Percentiles rank a stretch among this genome's conserved stretches.
phyloP scores from a whole-genome alignment of 2,888 invertebrate genomes.

The Galerucella pusilla region DNA sequence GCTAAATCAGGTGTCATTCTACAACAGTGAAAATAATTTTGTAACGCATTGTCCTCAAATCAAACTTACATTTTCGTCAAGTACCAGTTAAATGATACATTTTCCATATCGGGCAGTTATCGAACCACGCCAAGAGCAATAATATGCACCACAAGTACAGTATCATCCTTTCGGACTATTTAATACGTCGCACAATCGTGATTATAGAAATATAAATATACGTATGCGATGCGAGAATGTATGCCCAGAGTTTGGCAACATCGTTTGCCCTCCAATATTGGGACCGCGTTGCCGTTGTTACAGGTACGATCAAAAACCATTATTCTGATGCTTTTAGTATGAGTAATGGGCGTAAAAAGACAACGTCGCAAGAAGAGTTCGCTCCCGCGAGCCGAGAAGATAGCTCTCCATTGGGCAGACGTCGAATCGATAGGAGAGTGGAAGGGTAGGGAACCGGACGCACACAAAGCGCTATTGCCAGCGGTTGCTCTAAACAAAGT shows the following conservation, averaged over 20 bases:
- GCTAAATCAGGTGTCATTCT: constrained; percentile 29
- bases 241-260: constrained; percentile 55
- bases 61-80: constrained; percentile 48
- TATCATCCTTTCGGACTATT: constrained; percentile 51
- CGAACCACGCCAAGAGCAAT: constrained; percentile 32
- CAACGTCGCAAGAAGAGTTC: constrained; percentile 68
- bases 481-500: constrained; percentile 66
- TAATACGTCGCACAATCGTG: constrained; percentile 44
- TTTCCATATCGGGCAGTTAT: constrained; percentile 34
- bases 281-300: constrained; percentile 48
- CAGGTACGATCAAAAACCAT: constrained; percentile 40
- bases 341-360: constrained; percentile 55
- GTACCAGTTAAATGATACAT: constrained; percentile 54
- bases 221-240: constrained; percentile 41
- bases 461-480: constrained; percentile 67
- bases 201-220: constrained; percentile 41
- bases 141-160: constrained; percentile 50
- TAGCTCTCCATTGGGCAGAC: constrained; percentile 72
- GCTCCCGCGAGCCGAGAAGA: constrained; percentile 64
- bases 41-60: constrained; percentile 22
- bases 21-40: constrained; percentile 14
- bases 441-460: constrained; percentile 70
- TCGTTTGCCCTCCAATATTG: constrained; percentile 54
- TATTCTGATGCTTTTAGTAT: constrained; percentile 46
- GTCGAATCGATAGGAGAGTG: constrained; percentile 73